Evolutionary conservation across 2,888 invertebrate species (phyloP).

Genomic region (Isoperla grammatica): DNA sequence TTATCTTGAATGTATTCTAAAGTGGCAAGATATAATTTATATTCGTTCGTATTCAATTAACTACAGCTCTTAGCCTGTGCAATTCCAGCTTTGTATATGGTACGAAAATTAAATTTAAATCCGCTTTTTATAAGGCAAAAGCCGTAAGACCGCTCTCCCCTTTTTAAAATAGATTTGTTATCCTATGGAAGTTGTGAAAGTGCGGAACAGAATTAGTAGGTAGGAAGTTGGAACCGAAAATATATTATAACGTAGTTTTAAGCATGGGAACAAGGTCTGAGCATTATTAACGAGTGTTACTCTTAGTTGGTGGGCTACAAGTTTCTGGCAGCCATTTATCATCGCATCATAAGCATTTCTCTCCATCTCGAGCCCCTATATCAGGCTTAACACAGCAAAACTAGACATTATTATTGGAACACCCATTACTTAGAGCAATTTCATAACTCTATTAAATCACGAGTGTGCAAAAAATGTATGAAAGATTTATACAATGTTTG

Average conservation of each 20-base stretch:
- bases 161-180: no score
- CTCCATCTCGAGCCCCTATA: slow-evolving; percentile 3
- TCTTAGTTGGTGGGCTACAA: not conserved
- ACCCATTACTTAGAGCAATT: slow-evolving; percentile 7
- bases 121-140: no score
- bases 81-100: no score
- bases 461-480: not conserved
- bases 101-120: no score
- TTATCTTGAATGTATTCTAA: no score
- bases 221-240: not conserved
- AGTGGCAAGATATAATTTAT: no score
- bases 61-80: no score
- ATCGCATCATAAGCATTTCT: slow-evolving; percentile 4
- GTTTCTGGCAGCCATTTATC: slow-evolving; percentile 7
- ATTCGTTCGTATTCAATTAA: no score
- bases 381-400: slow-evolving; percentile 9
- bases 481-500: no score
- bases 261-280: slow-evolving; percentile 2
- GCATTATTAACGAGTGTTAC: not conserved
- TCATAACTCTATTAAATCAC: slow-evolving; percentile 14
- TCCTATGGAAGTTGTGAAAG: no score
- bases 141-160: no score
- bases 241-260: not conserved
- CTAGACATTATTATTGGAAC: slow-evolving; percentile 15
- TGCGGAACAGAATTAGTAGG: not conserved